A percentile compares a stretch with the other conserved stretches of the same genome.
Conservation (phyloP, 2,113 vertebrate genomes). For the Micronycteris hirsuta region DNA sequence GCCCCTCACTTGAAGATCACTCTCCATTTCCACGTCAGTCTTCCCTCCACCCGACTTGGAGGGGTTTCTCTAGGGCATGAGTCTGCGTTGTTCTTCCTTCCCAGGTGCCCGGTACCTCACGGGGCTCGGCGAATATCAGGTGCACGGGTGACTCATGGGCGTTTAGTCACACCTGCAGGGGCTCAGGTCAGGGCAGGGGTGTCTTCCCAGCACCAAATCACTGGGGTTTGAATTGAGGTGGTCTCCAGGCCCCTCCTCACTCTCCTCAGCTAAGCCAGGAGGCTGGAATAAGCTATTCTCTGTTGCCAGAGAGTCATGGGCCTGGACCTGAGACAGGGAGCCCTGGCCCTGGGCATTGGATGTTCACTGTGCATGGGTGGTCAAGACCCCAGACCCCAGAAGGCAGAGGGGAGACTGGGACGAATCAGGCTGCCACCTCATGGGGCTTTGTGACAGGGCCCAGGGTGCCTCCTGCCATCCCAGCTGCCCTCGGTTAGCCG, state of each 20-base stretch:
- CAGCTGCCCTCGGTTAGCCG: neutral
- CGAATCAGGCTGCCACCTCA: neutral
- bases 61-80: neutral
- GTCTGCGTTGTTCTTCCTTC: neutral
- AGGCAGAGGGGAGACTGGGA: neutral
- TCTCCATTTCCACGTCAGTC: no score
- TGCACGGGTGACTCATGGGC: rapidly evolving
- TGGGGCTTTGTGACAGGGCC: neutral
- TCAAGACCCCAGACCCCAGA: neutral
- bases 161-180: rapidly evolving
- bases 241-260: neutral
- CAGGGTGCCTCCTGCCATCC: neutral
- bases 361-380: no score
- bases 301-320: neutral
- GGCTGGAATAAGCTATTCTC: neutral
- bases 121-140: neutral
- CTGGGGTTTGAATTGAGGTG: neutral
- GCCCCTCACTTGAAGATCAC: neutral
- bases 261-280: neutral
- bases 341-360: neutral
- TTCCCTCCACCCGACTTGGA: neutral
- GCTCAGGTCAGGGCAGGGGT: rapidly evolving
- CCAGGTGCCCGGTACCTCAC: rapidly evolving
- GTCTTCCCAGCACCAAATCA: neutral
- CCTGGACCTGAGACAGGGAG: neutral